Evolutionary conservation across 30 jellyfish, hydroid and myxozoan genomes (phyloP), one percentile per base, ranked within the genome.

Genomic region (Hydractinia symbiolongicarpus): DNA sequence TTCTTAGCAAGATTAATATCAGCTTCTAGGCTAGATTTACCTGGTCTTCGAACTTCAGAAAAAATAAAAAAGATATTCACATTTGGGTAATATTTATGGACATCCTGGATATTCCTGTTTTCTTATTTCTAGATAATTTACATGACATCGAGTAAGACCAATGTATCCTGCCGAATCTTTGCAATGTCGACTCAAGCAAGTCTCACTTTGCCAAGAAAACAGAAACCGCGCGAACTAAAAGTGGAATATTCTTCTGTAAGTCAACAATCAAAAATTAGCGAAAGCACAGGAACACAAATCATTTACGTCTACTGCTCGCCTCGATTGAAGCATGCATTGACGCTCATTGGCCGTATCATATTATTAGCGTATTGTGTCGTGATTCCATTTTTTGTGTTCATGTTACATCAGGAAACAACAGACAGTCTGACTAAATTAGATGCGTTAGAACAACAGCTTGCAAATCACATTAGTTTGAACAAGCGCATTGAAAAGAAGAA

Each of bases 231-330:
- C 17, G 85, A 77, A 77, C 53, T 77, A 5, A 61, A 77, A 8
- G 85, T 77, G 79, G 79, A 77, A 17, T 77, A 77, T 77, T 61
- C 85, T 14, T 7, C 85, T 5, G 85, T 77, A 13, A 77, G 85
- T n/a, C 79, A 77, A 77, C 53, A 77, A 54, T 50, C 86, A n/a
- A 67, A 16, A 10, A 84, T 79, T 5, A 66, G 67, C 5, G 87
- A 79, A 79, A 61, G 74, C 16, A 30, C 81, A 13, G 73, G 81
- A 10, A 67, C 87, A 14, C 87, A 79, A 66, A 58, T 79, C 8
- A 79, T 79, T 51, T 79, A 79, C 44, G 87, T 79, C 51, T 79
- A 79, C 61, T 79, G 87, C 67, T 79, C 87, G 51, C 87, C 87
- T 8, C 87, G 87, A 5, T 10, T 79, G 16, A 79, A 79, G 50